These are phyloP conservation scores for Melanophora roralis DNA, from an alignment of 2,888 invertebrate species.

Conservation along the genomic window DNA sequence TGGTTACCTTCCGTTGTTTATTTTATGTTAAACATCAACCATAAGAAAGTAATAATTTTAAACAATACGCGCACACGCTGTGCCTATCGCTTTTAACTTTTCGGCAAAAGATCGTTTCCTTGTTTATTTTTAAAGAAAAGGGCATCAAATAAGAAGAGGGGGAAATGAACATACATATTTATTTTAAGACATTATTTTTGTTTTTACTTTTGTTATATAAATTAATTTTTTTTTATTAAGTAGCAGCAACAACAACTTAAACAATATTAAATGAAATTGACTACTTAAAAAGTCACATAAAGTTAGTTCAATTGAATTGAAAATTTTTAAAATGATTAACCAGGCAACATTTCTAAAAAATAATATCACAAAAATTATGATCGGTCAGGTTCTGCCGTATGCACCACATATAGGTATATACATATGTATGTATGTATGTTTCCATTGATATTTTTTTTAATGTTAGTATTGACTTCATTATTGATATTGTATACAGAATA, in stretches of 20 bases:
- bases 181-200: background rate
- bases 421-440: no score
- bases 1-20: no score
- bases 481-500: no score
- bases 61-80: no score
- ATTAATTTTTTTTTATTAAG: background rate
- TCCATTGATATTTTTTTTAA: no score
- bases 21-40: no score
- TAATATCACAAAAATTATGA: no score
- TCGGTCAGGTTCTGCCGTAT: no score
- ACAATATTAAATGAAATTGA: slow-evolving; percentile 37
- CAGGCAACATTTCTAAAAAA: slow-evolving; percentile 26
- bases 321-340: slow-evolving; percentile 31
- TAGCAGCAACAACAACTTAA: background rate
- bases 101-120: slow-evolving; percentile 29
- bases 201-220: background rate
- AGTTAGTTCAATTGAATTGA: slow-evolving; percentile 66
- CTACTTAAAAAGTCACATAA: slow-evolving; percentile 60
- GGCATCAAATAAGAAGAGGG: background rate
- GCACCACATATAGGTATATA: no score
- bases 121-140: background rate
- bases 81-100: no score
- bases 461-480: no score
- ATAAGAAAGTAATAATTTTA: background rate
- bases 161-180: background rate